Conservation (phyloP, 2,888 invertebrate species). For the Caenorhabditis doughertyi region DNA sequence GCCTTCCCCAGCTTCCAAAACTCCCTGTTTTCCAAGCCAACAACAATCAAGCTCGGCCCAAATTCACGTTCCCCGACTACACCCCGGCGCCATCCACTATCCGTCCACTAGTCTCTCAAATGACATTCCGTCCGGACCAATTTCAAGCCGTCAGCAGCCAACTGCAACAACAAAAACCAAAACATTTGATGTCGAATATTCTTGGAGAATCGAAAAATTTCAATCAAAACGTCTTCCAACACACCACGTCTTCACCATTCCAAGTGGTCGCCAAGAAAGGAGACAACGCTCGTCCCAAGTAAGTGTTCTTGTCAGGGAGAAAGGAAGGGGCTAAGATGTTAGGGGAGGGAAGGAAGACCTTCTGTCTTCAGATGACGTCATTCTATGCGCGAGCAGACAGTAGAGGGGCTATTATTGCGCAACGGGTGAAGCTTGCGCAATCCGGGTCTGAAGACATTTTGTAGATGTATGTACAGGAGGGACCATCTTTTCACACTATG, state of each 20-base stretch:
- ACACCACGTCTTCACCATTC: constrained; percentile 69
- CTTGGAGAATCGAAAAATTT: constrained; percentile 51
- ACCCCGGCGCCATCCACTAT: constrained; percentile 5
- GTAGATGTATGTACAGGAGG: neutral
- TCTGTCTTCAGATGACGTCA: constrained; percentile 44
- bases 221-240: constrained; percentile 57
- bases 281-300: constrained; percentile 43
- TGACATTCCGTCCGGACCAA: constrained; percentile 23
- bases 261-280: constrained; percentile 68
- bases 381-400: constrained; percentile 22
- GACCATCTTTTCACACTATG: constrained; percentile 43
- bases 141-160: neutral
- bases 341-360: neutral
- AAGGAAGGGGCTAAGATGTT: neutral
- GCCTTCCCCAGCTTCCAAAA: constrained; percentile 21
- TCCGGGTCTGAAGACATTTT: constrained; percentile 19
- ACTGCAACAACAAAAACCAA: neutral
- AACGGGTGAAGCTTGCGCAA: constrained; percentile 54
- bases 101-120: constrained; percentile 42
- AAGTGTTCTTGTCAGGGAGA: neutral
- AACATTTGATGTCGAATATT: constrained; percentile 66
- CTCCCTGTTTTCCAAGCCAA: neutral
- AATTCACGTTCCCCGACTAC: constrained; percentile 41
- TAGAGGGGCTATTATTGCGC: constrained; percentile 47
- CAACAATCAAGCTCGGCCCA: neutral